These are phyloP conservation scores for Tribolium freemani DNA, from an alignment of 2,888 invertebrate genomes.

Conservation along the genomic window DNA sequence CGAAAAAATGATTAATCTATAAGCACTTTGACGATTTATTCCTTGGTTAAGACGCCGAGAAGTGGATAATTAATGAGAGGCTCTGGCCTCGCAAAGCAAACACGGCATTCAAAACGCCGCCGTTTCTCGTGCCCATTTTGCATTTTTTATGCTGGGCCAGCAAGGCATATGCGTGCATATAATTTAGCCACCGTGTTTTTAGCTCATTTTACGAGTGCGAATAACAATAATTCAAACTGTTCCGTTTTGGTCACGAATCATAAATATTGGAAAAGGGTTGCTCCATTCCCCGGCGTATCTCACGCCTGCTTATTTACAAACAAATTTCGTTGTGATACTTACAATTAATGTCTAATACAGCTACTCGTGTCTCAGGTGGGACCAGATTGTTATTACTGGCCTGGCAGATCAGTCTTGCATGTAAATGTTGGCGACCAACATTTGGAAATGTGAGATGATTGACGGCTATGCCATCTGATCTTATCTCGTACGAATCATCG, in stretches of 20 bases:
- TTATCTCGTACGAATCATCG: conserved; percentile 85
- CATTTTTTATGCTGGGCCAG: conserved; percentile 15
- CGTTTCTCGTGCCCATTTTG: not conserved
- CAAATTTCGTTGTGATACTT: conserved; percentile 69
- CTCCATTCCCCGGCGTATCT: not conserved
- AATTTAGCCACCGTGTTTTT: conserved; percentile 38
- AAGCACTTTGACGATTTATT: not conserved
- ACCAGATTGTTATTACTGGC: conserved; percentile 90
- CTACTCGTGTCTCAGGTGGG: conserved; percentile 82
- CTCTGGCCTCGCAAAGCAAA: not conserved
- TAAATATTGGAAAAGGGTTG: conserved; percentile 24
- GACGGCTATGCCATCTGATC: conserved; percentile 78
- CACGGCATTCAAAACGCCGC: not conserved
- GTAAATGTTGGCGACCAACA: conserved; percentile 86
- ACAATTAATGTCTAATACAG: conserved; percentile 89
- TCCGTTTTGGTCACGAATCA: conserved; percentile 28
- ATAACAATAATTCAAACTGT: conserved; percentile 38
- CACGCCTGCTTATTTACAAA: not conserved
- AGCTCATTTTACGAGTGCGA: conserved; percentile 33
- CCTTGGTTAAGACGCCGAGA: not conserved
- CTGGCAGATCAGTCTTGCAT: conserved; percentile 87
- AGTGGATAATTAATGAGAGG: conserved; percentile 12
- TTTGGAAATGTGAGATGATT: conserved; percentile 86
- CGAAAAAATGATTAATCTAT: conserved; percentile 38
- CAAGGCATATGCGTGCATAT: conserved; percentile 23